phyloP scores from a whole-genome alignment of 1,140 invertebrate species.

The Papilio aristodemus region DNA sequence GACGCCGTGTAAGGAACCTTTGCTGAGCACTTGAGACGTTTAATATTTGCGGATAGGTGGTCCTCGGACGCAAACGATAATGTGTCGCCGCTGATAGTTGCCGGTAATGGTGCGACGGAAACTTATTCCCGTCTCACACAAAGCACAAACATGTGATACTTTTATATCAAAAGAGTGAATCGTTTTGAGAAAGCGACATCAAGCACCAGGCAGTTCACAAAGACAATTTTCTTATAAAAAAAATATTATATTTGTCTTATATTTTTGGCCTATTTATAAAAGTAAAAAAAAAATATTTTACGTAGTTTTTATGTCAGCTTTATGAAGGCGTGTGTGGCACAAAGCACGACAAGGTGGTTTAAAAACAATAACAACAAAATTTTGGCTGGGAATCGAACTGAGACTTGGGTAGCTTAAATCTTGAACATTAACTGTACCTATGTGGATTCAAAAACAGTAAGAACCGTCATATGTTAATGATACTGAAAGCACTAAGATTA shows the following conservation, averaged over 20 bases:
- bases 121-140: conserved; percentile 12
- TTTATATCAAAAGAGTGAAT: not conserved
- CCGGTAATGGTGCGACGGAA: conserved; percentile 8
- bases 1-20: conserved; percentile 5
- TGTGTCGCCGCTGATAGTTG: conserved; percentile 7
- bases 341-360: too few species aligned
- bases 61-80: conserved; percentile 24
- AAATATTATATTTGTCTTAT: not conserved
- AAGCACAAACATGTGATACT: conserved; percentile 14
- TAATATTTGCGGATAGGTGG: conserved; percentile 38
- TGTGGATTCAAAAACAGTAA: too few species aligned
- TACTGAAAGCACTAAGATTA: too few species aligned
- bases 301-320: too few species aligned
- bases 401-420: too few species aligned
- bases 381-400: too few species aligned
- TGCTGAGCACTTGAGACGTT: conserved; percentile 23
- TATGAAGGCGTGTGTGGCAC: too few species aligned
- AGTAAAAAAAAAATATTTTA: too few species aligned
- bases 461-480: too few species aligned
- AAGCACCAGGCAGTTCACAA: not conserved
- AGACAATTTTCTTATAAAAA: not conserved
- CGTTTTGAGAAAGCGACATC: not conserved
- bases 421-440: too few species aligned
- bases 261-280: too few species aligned
- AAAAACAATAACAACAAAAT: too few species aligned